Conservation (phyloP, 2,113 vertebrate species). For the Pristiophorus japonicus region DNA sequence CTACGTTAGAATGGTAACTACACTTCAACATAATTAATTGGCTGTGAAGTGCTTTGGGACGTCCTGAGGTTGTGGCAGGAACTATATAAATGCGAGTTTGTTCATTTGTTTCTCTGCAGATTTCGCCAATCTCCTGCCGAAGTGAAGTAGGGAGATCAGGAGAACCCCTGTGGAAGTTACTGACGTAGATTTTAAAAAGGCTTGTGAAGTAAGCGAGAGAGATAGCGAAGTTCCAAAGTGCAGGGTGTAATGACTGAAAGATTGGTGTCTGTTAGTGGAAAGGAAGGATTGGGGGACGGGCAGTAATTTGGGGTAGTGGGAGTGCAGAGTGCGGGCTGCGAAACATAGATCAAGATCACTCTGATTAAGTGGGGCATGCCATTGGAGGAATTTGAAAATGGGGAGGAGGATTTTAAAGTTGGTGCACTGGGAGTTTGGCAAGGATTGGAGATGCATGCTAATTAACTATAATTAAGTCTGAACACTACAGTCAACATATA, state of each 20-base stretch:
- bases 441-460: background rate
- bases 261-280: background rate
- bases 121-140: background rate
- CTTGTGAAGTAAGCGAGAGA: conserved; percentile 4
- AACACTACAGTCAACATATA: background rate
- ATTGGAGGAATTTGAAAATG: background rate
- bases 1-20: no score
- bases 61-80: background rate
- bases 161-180: background rate
- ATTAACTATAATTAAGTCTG: background rate
- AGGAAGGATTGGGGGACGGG: background rate
- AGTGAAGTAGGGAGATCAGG: background rate
- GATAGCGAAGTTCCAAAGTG: background rate
- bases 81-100: background rate
- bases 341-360: background rate
- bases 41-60: background rate
- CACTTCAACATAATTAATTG: background rate
- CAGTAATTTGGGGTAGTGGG: background rate
- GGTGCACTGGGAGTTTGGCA: background rate
- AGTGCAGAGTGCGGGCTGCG: background rate
- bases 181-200: background rate
- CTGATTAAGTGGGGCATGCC: background rate
- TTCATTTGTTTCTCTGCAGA: background rate
- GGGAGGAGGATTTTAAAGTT: background rate
- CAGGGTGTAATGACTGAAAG: background rate